Base-by-base conservation (phyloP, 2,113 vertebrate species). In the Carassius carassius region DNA sequence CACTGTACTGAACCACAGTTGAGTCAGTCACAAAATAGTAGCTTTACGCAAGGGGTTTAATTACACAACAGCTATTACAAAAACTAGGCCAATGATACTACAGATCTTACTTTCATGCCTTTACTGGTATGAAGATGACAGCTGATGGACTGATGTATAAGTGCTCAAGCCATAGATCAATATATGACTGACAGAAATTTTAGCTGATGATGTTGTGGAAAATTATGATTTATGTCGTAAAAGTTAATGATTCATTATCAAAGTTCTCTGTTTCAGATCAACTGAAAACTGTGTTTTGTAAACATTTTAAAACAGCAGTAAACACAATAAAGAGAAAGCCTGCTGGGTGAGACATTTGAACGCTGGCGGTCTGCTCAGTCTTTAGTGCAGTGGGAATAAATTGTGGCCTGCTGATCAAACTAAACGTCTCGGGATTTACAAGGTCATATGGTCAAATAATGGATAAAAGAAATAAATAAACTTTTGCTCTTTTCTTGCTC, bases 321-420 rank as follows among this genome's bases (percentile, higher is more conserved):
- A 81, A 67, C 60, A 65, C 14, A 49, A 21, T 49, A 32, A 65
- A 49, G 62, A 1, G 17, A 32, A 60, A 17, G 41, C 10, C 62
- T 81, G 62, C 62, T 51, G 23, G 41, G 62, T 19, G 62, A 81
- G 23, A 51, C 44, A 79, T 79, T 25, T 79, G 41, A 69, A 13
- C 2, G 25, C 17, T 67, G 14, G n/a, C 2, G 10, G 41, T 67
- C 41, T 67, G 23, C 11, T 81, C 60, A 21, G 41, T 41, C 41
- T 81, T 81, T 13, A 67, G 37, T 51, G 62, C 23, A 14, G 23
- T 67, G 78, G 25, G 17, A 65, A 81, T 81, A 51, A 80, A 80
- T 58, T 80, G 78, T 80, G 78, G 78, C 78, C 56, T 80, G 58
- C 78, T 65, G 78, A 80, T 80, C 60, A 80, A 47, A 65, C 41